Evolutionary conservation across 2,888 invertebrate genomes (phyloP).

Genomic region (Trichopria drosophilae): DNA sequence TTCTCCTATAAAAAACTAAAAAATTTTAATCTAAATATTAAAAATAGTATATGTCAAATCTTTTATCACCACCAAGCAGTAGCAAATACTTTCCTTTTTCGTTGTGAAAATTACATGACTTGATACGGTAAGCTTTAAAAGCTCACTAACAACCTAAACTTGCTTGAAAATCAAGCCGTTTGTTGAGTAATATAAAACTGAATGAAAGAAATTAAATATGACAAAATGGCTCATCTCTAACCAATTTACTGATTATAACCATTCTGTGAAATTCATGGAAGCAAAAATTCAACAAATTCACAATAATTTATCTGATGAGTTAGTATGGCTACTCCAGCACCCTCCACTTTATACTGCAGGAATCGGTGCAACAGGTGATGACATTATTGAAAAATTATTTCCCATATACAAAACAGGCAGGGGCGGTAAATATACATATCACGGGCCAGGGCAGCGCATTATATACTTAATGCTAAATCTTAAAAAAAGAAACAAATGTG

Average conservation of each 20-base stretch:
- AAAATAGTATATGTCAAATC: no score
- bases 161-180: no score
- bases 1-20: no score
- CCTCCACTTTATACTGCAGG: constrained; percentile 21
- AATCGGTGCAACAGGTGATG: constrained; percentile 19
- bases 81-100: no score
- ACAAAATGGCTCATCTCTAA: constrained; percentile 22
- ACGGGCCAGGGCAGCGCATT: constrained; percentile 22
- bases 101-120: no score
- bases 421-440: constrained; percentile 23
- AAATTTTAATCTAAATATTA: no score
- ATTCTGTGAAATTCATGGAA: constrained; percentile 17
- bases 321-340: constrained; percentile 21
- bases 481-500: constrained; percentile 21
- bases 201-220: constrained; percentile 19
- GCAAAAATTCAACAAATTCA: constrained; percentile 19
- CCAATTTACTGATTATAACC: constrained; percentile 18
- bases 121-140: no score
- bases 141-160: no score
- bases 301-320: constrained; percentile 14
- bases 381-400: constrained; percentile 20
- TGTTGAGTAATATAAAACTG: constrained; percentile 10
- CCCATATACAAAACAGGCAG: constrained; percentile 24
- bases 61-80: no score
- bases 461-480: constrained; percentile 22